A percentile compares a stretch with the other conserved stretches of the same genome.
Evolutionary conservation across 2,888 invertebrate species (phyloP).

Genomic region (Plebejus anna): DNA sequence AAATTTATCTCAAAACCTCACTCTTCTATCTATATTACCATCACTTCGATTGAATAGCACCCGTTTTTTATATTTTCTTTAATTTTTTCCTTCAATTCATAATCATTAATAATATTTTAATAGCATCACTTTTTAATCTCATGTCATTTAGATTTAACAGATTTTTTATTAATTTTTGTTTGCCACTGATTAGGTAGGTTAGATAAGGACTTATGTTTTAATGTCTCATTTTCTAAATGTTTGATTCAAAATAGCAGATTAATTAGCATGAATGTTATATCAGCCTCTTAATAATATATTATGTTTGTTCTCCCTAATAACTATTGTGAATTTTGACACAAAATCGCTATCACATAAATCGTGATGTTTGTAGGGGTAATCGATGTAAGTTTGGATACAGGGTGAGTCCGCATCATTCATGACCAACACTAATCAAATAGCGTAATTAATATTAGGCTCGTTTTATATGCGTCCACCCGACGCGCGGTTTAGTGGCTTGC

Average conservation of each 20-base stretch:
- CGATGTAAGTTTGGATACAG: not conserved
- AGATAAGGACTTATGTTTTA: not conserved
- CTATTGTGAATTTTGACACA: not conserved
- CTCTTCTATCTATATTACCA: not conserved
- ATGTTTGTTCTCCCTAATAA: not conserved
- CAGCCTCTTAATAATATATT: not conserved
- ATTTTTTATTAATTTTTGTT: not conserved
- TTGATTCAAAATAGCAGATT: not conserved
- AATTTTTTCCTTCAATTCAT: not conserved
- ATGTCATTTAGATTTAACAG: not conserved
- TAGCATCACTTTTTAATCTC: not conserved
- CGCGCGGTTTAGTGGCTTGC: too few relatives aligned
- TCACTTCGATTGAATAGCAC: slow-evolving; percentile 15
- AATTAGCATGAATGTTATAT: not conserved
- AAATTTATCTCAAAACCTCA: not conserved
- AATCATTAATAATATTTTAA: not conserved
- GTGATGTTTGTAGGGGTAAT: not conserved
- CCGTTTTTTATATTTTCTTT: slow-evolving; percentile 7
- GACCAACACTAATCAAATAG: too few relatives aligned
- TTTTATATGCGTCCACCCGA: too few relatives aligned
- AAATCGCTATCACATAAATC: not conserved
- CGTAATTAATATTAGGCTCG: too few relatives aligned
- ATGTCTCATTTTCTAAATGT: not conserved
- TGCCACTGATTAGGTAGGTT: not conserved
- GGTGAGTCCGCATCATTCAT: not conserved